Evolutionary conservation across 2,888 invertebrate species (phyloP).

Genomic region (Drosophila quinaria): DNA sequence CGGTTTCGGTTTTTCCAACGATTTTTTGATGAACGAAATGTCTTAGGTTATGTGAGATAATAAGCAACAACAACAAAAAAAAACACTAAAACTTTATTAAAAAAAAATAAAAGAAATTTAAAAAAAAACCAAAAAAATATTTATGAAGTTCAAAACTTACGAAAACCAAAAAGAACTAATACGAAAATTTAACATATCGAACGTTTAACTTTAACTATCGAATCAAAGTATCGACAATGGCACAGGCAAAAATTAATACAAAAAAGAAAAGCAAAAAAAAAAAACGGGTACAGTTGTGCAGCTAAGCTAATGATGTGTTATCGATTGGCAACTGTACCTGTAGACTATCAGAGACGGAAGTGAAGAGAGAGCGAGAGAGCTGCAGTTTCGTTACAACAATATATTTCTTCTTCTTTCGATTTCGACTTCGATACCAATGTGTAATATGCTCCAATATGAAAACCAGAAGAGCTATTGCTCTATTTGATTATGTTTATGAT

Average conservation of each 20-base stretch:
- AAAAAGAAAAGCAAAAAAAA: slow-evolving; percentile 19
- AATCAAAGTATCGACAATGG: slow-evolving; percentile 53
- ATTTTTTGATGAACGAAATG: slow-evolving; percentile 80
- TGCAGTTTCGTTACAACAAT: slow-evolving; percentile 35
- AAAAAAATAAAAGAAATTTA: slow-evolving; percentile 43
- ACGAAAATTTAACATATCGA: slow-evolving; percentile 66
- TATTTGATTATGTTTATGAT: slow-evolving; percentile 35
- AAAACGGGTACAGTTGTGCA: slow-evolving; percentile 39
- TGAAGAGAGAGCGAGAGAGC: slow-evolving; percentile 33
- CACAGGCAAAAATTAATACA: slow-evolving; percentile 32
- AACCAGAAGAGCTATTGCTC: slow-evolving; percentile 52
- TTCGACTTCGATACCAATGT: slow-evolving; percentile 40
- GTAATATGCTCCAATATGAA: slow-evolving; percentile 66
- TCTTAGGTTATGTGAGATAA: slow-evolving; percentile 79
- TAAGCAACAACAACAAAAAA: slow-evolving; percentile 70
- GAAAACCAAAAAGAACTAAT: slow-evolving; percentile 54
- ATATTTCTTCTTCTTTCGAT: slow-evolving; percentile 37
- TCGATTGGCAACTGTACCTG: slow-evolving; percentile 39
- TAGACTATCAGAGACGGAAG: slow-evolving; percentile 41
- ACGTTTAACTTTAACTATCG: slow-evolving; percentile 63
- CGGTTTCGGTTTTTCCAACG: slow-evolving; percentile 79
- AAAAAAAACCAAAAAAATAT: slow-evolving; percentile 44
- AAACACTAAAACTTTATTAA: slow-evolving; percentile 17
- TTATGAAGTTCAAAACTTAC: slow-evolving; percentile 58
- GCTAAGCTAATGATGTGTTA: slow-evolving; percentile 7